Conservation (phyloP, 2,888 invertebrate species). For the Iselma pallidipennis region DNA sequence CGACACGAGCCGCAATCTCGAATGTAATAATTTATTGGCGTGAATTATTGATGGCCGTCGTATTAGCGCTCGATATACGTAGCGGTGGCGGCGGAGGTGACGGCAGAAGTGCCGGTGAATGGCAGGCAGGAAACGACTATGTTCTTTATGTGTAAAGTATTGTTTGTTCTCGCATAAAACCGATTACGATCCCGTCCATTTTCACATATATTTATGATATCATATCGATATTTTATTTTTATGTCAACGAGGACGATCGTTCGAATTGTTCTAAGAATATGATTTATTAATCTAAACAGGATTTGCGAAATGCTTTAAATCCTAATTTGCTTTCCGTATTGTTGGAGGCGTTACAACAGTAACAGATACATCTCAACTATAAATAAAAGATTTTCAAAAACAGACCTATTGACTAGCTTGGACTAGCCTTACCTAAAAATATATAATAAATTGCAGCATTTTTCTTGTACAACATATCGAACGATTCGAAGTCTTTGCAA, state of each 20-base stretch:
- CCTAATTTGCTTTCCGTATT: constrained; percentile 7
- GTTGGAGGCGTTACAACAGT: neutral
- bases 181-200: constrained; percentile 24
- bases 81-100: constrained; percentile 17
- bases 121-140: constrained; percentile 9
- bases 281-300: constrained; percentile 18
- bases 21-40: constrained; percentile 34
- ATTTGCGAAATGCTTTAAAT: constrained; percentile 7
- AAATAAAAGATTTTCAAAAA: neutral
- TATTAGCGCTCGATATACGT: constrained; percentile 24
- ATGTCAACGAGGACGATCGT: constrained; percentile 10
- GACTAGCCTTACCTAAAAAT: neutral
- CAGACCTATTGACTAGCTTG: neutral
- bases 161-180: constrained; percentile 32
- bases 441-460: neutral
- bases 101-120: neutral
- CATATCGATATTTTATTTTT: constrained; percentile 23
- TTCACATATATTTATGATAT: constrained; percentile 24
- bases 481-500: neutral
- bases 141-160: constrained; percentile 30
- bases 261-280: constrained; percentile 10
- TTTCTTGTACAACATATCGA: neutral
- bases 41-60: constrained; percentile 33
- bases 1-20: constrained; percentile 29
- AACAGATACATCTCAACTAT: neutral